These are phyloP conservation scores for Serrognathus titanus DNA, from an alignment of 2,888 invertebrate genomes.

Conservation along the genomic window DNA sequence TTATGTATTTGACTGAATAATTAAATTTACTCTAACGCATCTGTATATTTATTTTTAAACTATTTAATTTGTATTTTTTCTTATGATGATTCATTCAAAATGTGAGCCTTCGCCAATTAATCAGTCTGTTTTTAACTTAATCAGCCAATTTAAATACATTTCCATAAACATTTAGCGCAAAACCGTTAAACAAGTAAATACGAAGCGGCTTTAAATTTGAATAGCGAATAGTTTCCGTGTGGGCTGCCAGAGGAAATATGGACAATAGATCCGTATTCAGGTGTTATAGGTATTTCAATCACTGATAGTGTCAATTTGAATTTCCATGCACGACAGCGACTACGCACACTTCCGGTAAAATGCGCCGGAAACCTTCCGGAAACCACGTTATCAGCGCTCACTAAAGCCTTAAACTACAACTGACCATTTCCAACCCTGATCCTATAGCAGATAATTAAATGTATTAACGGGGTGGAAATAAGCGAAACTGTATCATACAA, in stretches of 20 bases:
- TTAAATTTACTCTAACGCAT: too few relatives aligned
- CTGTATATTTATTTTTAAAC: too few relatives aligned
- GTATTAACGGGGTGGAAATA: constrained; percentile 25
- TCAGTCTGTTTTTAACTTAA: too few relatives aligned
- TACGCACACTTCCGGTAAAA: constrained; percentile 31
- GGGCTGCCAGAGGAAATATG: constrained; percentile 14
- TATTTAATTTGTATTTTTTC: too few relatives aligned
- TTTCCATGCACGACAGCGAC: constrained; percentile 33
- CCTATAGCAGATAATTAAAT: constrained; percentile 26
- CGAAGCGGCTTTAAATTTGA: too few relatives aligned
- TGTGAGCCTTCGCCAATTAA: too few relatives aligned
- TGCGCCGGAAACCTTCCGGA: constrained; percentile 33
- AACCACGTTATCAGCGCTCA: constrained; percentile 32
- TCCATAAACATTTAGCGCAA: too few relatives aligned
- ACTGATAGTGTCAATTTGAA: constrained; percentile 30
- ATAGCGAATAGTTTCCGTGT: too few relatives aligned
- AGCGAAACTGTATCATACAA: constrained; percentile 24
- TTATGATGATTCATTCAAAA: too few relatives aligned
- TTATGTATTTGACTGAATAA: too few relatives aligned
- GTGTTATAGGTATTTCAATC: constrained; percentile 18
- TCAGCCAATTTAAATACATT: too few relatives aligned
- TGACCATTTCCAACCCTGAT: constrained; percentile 23
- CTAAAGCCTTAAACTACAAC: constrained; percentile 23
- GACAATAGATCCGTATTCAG: constrained; percentile 17
- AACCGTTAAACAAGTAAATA: too few relatives aligned